phyloP scores from a whole-genome alignment of 2,888 invertebrate species.

The Eupelmus urozonus region DNA sequence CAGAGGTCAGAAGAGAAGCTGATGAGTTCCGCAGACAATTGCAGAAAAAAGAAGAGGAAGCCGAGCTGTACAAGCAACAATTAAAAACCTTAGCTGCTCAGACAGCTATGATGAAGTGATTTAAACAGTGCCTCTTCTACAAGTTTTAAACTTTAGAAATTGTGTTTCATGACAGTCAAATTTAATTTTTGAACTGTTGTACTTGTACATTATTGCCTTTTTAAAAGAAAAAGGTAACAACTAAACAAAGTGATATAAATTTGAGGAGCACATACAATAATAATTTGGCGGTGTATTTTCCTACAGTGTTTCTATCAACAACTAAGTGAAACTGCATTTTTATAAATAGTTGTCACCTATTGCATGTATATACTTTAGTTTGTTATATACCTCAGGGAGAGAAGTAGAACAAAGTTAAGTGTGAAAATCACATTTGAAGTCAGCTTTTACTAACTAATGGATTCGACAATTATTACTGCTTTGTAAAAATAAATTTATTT shows the following conservation, averaged over 20 bases:
- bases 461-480: slow-evolving; percentile 8
- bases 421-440: slow-evolving; percentile 30
- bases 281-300: slow-evolving; percentile 44
- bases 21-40: slow-evolving; percentile 75
- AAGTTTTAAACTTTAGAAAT: slow-evolving; percentile 43
- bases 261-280: slow-evolving; percentile 25
- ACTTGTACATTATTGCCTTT: no score
- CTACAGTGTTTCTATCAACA: slow-evolving; percentile 33
- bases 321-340: slow-evolving; percentile 51
- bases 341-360: slow-evolving; percentile 43
- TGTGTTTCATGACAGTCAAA: slow-evolving; percentile 45
- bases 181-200: slow-evolving; percentile 17
- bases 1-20: slow-evolving; percentile 73
- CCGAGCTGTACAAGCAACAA: slow-evolving; percentile 76
- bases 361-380: slow-evolving; percentile 51
- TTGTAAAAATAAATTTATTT: slow-evolving; percentile 44
- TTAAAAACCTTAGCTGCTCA: slow-evolving; percentile 70
- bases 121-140: slow-evolving; percentile 59
- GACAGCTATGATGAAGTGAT: slow-evolving; percentile 63
- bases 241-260: slow-evolving; percentile 14
- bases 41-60: slow-evolving; percentile 75
- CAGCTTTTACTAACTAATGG: slow-evolving; percentile 34
- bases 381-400: slow-evolving; percentile 35
- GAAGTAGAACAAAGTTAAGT: slow-evolving; percentile 30
- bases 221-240: no score